phyloP scores from a whole-genome alignment of 2,888 invertebrate genomes.

The Pammene fasciana region DNA sequence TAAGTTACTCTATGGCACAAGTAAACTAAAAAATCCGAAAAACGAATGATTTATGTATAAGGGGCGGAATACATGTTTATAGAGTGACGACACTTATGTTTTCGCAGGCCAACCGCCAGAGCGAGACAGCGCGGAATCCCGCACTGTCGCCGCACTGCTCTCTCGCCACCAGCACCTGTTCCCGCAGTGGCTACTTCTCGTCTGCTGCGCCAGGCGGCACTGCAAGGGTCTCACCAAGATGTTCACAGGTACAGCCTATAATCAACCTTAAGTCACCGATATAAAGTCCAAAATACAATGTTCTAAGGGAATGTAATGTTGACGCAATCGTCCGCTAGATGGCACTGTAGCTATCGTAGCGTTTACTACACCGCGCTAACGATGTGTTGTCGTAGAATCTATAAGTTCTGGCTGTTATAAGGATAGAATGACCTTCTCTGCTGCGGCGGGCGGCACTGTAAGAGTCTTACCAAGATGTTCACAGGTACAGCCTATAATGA shows the following conservation, averaged over 20 bases:
- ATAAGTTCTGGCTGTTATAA: background rate
- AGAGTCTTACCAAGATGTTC: too few species aligned
- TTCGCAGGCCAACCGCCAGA: constrained; percentile 43
- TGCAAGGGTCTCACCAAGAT: constrained; percentile 91
- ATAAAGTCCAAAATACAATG: background rate
- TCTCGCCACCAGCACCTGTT: constrained; percentile 95
- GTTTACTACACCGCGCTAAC: background rate
- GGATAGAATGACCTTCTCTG: too few species aligned
- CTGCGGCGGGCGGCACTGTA: too few species aligned
- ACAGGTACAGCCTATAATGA: too few species aligned
- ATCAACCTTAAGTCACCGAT: background rate
- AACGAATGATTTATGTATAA: too few species aligned
- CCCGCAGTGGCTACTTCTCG: constrained; percentile 96
- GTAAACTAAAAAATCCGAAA: too few species aligned
- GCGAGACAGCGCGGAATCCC: constrained; percentile 60
- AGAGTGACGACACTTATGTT: constrained; percentile 39
- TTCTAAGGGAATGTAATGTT: background rate
- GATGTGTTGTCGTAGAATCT: background rate
- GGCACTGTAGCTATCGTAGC: background rate
- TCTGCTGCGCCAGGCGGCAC: constrained; percentile 94
- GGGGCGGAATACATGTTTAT: too few species aligned
- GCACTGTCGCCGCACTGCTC: constrained; percentile 91
- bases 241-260: constrained; percentile 76
- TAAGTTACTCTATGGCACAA: too few species aligned
- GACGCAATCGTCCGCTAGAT: constrained; percentile 3